Evolutionary conservation across 2,888 invertebrate species (phyloP), one percentile per base, ranked within the genome.

Genomic region (Camptogramma bilineatum): DNA sequence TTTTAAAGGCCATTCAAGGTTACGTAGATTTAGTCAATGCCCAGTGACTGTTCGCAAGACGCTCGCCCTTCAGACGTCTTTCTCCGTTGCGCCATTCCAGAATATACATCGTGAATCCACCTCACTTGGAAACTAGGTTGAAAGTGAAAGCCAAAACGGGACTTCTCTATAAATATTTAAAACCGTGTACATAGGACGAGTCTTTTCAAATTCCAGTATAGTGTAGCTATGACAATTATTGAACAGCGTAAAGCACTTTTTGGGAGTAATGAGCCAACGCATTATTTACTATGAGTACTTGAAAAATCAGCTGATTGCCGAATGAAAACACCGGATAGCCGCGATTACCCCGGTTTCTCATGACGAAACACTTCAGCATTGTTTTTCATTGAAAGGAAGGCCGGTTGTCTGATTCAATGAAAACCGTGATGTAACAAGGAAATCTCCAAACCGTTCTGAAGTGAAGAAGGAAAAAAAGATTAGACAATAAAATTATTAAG

Each of bases 321-420:
- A 81, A 81, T 74, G 71, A 78, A 80, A 81, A 80, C 73, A 77
- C 77, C 81, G 84, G 85, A 85, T 76, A 77, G 73, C 60, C 62
- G 66, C 73, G 69, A 83, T 84, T 85, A 82, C 64, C 54, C 68
- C 57, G 76, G 72, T 80, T 83, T 84, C 82, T 77, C 56, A 68
- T 70, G 69, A 71, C 69, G 73, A 74, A 78, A 70, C 62, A 70
- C 68, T 69, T 62, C 71, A 39, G 70, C 70, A 82, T 83, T 83
- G 82, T 84, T 84, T 77, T 31, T 59, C 66, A 70, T 57, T 56
- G 52, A 58, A 64, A 21, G 52, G 59, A 52, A 60, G 47, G 52
- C 39, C 24, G n/a, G 10, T 28, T 51, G 17, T 31, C 46, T 18
- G 18, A n/a, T 44, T 47, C 31, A 34, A 46, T 16, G 47, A 58